These are phyloP conservation scores for Argya squamiceps DNA, from an alignment of 2,797 vertebrate species.

Conservation along the genomic window DNA sequence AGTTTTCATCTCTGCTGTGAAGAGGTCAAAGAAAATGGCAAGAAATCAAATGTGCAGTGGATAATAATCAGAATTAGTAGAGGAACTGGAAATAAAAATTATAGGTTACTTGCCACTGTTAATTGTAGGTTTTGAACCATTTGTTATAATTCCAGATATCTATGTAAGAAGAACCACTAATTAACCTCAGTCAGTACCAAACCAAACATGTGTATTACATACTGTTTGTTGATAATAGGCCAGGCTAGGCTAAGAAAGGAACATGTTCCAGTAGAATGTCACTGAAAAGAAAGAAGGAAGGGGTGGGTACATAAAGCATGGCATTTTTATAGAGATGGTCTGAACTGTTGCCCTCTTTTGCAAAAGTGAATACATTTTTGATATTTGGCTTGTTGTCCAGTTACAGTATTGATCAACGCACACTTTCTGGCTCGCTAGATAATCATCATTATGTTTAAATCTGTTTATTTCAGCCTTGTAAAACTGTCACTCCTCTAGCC, in stretches of 20 bases:
- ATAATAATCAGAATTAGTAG: constrained; percentile 66
- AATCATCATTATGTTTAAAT: background rate
- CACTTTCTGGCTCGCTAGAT: background rate
- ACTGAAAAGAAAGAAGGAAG: constrained; percentile 36
- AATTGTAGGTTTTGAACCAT: constrained; percentile 67
- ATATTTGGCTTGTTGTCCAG: background rate
- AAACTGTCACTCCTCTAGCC: background rate
- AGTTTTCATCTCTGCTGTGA: constrained; percentile 31
- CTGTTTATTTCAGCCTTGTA: background rate
- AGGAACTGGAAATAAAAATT: constrained; percentile 71
- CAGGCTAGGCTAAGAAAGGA: constrained; percentile 66
- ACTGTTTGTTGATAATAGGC: constrained; percentile 52
- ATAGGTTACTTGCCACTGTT: constrained; percentile 62
- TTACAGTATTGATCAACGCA: background rate
- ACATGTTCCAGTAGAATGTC: background rate
- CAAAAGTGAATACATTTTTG: background rate
- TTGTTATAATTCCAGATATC: constrained; percentile 73
- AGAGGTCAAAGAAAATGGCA: constrained; percentile 62
- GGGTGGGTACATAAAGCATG: background rate
- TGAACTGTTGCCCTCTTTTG: background rate
- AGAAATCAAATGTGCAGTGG: constrained; percentile 52
- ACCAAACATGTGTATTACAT: constrained; percentile 57
- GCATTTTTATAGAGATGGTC: background rate
- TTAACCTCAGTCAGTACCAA: constrained; percentile 70
- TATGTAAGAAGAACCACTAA: constrained; percentile 71